A percentile compares a stretch with the other conserved stretches of the same genome.
These are phyloP conservation scores for Lithophane semibrunnea DNA, from an alignment of 2,888 invertebrate genomes.

Conservation along the genomic window DNA sequence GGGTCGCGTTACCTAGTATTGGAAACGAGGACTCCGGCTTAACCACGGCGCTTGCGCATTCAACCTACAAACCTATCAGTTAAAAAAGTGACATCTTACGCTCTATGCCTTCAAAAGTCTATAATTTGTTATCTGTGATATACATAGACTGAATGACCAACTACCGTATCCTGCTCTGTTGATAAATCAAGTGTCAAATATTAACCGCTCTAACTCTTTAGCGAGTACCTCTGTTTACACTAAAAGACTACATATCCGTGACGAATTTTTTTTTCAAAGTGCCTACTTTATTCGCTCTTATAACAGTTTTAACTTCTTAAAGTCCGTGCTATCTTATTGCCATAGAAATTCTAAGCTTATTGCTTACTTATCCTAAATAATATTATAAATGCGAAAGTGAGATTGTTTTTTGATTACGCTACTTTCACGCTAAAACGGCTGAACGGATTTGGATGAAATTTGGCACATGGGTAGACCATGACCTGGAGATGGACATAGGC, in stretches of 20 bases:
- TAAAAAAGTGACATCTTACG: slow-evolving; percentile 27
- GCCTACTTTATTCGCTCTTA: background rate
- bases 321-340: background rate
- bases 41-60: slow-evolving; percentile 30
- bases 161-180: background rate
- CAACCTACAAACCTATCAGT: background rate
- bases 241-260: slow-evolving; percentile 39
- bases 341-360: too few species aligned
- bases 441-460: too few species aligned
- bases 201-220: slow-evolving; percentile 37
- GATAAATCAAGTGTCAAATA: slow-evolving; percentile 47
- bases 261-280: slow-evolving; percentile 24
- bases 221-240: slow-evolving; percentile 30
- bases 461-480: too few species aligned
- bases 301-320: slow-evolving; percentile 8
- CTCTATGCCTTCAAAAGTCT: slow-evolving; percentile 8
- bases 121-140: slow-evolving; percentile 29
- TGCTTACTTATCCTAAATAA: too few species aligned
- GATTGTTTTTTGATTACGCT: too few species aligned
- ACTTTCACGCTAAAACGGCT: too few species aligned
- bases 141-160: slow-evolving; percentile 16
- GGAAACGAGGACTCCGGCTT: slow-evolving; percentile 7
- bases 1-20: background rate
- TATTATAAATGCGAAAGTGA: too few species aligned
- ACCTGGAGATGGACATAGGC: too few species aligned